Conservation (phyloP, 2,888 invertebrate genomes). For the Biston stratarius region DNA sequence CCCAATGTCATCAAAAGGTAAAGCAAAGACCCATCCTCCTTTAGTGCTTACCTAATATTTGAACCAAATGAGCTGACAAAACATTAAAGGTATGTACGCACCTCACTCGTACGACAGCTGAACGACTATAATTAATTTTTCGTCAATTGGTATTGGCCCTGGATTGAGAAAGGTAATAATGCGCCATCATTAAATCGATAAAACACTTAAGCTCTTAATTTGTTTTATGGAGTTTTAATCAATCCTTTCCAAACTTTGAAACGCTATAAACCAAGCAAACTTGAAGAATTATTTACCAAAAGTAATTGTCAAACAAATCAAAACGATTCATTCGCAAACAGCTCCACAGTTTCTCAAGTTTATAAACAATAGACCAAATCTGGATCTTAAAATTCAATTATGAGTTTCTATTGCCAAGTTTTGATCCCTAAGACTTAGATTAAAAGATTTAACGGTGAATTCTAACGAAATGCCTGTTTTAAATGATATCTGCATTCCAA, state of each 20-base stretch:
- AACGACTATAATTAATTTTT: too few relatives aligned
- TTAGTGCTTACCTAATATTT: too few relatives aligned
- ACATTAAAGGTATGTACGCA: too few relatives aligned
- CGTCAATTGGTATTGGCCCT: neutral
- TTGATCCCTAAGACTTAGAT: slow-evolving; percentile 10
- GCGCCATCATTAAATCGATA: neutral
- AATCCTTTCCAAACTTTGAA: slow-evolving; percentile 1
- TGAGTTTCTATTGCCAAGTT: slow-evolving; percentile 8
- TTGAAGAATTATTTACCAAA: slow-evolving; percentile 20
- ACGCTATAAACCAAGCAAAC: slow-evolving; percentile 1
- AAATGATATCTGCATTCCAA: neutral
- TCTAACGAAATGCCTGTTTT: neutral
- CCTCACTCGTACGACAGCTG: too few relatives aligned
- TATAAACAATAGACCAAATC: slow-evolving; percentile 17
- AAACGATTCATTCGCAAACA: slow-evolving; percentile 8
- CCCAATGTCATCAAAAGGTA: too few relatives aligned
- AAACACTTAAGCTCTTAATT: neutral
- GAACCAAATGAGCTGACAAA: too few relatives aligned
- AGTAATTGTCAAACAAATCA: slow-evolving; percentile 21
- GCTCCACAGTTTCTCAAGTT: slow-evolving; percentile 24
- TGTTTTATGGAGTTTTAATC: slow-evolving; percentile 6
- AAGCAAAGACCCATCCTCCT: too few relatives aligned
- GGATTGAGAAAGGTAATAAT: neutral
- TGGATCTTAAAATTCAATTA: slow-evolving; percentile 30
- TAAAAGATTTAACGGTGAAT: neutral